Base-by-base conservation (phyloP, 2,888 invertebrate species). In the Eupeodes luniger region DNA sequence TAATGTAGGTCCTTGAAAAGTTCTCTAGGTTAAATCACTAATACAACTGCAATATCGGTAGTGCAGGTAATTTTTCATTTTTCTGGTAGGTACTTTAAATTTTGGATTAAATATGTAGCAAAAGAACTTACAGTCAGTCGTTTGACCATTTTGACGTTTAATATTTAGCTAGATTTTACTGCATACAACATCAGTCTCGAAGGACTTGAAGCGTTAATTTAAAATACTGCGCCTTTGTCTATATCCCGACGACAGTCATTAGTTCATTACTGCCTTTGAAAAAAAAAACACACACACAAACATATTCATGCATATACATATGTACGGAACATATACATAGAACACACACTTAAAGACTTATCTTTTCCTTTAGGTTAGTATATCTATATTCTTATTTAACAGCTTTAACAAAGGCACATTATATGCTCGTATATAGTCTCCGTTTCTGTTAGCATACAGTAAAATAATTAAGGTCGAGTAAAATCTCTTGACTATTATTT, bases 381-480 rank as follows among this genome's bases (percentile, higher is more conserved):
- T 66, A 12, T 64, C 27, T 66, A 14, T 49, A 12, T 64, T 49
- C 11, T 51, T 67, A 12, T 53, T 40, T 40, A 55, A 70, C 53
- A 70, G 53, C 55, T 19, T 66, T n/a, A 64, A 64, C 70, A 70
- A 66, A 66, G 27, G 44, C 55, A 55, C 55, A 70, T 51, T 36
- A 51, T 51, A 55, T 55, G 14, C 47, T 27, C 40, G 19, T 66
- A 64, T 19, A 55, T 64, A 66, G 47, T 27, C 66, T 47, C 12
- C 4, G 19, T 66, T 27, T 49, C 66, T 49, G 70, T 70, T 70
- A 70, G 70, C 70, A 55, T 70, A 55, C 70, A 70, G 70, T 70
- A 55, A 70, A 70, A 70, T 70, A 70, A 70, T 70, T 70, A 70
- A 70, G 70, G 70, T 70, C 70, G 70, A 70, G 70, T 40, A 55